A percentile compares a stretch with the other conserved stretches of the same genome.
Evolutionary conservation across 2,888 invertebrate genomes (phyloP).

Genomic region (Lottia scabra): DNA sequence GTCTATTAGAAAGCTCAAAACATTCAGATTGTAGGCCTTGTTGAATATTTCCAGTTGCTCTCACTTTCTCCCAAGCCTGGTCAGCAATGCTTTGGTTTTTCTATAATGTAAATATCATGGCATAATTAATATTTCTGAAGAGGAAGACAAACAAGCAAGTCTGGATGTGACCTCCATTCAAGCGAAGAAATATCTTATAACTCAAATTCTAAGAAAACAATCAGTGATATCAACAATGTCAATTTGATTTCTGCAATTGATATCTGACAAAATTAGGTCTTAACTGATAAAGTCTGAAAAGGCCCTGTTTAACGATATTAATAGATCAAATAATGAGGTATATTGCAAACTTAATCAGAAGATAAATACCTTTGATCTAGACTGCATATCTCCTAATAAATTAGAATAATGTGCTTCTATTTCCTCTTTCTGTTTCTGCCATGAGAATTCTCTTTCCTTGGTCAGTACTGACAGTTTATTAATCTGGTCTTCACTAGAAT

Average conservation of each 20-base stretch:
- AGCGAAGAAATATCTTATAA: too few species aligned
- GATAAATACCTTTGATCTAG: conserved; percentile 54
- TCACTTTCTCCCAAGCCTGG: conserved; percentile 65
- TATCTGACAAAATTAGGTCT: too few species aligned
- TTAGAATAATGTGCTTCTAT: conserved; percentile 63
- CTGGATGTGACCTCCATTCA: too few species aligned
- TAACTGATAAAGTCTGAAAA: too few species aligned
- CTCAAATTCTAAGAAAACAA: too few species aligned
- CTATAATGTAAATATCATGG: conserved; percentile 35
- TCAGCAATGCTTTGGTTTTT: conserved; percentile 65
- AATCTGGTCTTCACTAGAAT: conserved; percentile 59
- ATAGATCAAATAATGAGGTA: too few species aligned
- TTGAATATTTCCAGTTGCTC: conserved; percentile 56
- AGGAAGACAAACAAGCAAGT: too few species aligned
- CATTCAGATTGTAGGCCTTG: conserved; percentile 63
- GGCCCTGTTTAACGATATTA: too few species aligned
- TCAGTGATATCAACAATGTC: too few species aligned
- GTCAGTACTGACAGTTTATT: conserved; percentile 53
- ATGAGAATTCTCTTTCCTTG: conserved; percentile 56
- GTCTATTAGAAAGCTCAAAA: conserved; percentile 48
- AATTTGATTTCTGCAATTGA: too few species aligned
- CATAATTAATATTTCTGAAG: too few species aligned
- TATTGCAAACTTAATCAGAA: too few species aligned
- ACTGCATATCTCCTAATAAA: conserved; percentile 58
- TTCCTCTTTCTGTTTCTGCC: conserved; percentile 64